phyloP scores from a whole-genome alignment of 2,888 invertebrate genomes.

The Brachyopa scutellaris region DNA sequence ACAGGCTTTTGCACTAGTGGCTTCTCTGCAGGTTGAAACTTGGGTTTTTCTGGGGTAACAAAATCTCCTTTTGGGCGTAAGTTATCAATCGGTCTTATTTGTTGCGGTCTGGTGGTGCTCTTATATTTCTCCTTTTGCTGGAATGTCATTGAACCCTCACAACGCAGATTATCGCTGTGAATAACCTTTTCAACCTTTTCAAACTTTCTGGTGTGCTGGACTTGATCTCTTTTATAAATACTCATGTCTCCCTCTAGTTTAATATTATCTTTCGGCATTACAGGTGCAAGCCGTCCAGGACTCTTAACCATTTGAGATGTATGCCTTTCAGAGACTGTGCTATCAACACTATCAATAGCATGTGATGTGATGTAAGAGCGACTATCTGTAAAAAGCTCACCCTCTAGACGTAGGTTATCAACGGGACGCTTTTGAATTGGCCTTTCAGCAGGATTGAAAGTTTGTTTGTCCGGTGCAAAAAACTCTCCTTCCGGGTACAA shows the following conservation, averaged over 20 bases:
- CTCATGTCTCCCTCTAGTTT: slow-evolving; percentile 83
- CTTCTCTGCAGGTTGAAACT: slow-evolving; percentile 81
- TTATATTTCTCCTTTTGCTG: slow-evolving; percentile 82
- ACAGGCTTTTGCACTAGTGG: slow-evolving; percentile 81
- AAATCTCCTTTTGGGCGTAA: slow-evolving; percentile 76
- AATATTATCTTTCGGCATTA: slow-evolving; percentile 85
- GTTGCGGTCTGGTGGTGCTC: slow-evolving; percentile 81
- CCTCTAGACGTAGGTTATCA: too few species aligned
- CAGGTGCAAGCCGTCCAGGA: slow-evolving; percentile 81
- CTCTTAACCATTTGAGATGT: slow-evolving; percentile 82
- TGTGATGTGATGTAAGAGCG: too few species aligned
- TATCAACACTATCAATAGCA: slow-evolving; percentile 77
- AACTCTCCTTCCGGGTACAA: too few species aligned
- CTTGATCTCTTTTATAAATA: slow-evolving; percentile 19
- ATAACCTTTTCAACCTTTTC: slow-evolving; percentile 82
- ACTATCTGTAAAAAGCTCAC: too few species aligned
- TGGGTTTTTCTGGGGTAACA: slow-evolving; percentile 76
- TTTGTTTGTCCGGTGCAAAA: too few species aligned
- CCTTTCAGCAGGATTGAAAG: too few species aligned
- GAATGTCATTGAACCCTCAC: slow-evolving; percentile 83
- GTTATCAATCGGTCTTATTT: slow-evolving; percentile 82
- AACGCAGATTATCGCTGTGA: slow-evolving; percentile 85
- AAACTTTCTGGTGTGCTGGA: slow-evolving; percentile 76
- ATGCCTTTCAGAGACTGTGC: slow-evolving; percentile 77
- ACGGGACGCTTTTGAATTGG: too few species aligned